phyloP scores from a whole-genome alignment of 2,113 vertebrate genomes.

The Megaptera novaeangliae region DNA sequence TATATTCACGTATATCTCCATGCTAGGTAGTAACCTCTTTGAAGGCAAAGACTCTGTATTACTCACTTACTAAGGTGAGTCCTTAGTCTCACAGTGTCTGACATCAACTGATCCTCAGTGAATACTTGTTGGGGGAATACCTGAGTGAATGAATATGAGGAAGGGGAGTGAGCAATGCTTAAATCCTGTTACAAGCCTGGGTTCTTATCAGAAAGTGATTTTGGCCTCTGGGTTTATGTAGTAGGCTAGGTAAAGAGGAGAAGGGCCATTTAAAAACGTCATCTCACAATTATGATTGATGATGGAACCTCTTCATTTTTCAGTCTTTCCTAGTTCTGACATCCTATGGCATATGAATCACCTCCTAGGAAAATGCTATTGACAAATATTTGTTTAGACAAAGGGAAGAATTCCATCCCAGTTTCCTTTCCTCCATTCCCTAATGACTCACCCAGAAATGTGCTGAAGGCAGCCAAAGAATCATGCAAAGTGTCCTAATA shows the following conservation, averaged over 20 bases:
- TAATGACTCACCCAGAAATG: not conserved
- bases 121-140: not conserved
- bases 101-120: too few relatives aligned
- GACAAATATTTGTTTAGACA: not conserved
- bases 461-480: not conserved
- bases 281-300: not conserved
- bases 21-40: too few relatives aligned
- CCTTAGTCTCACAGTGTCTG: not conserved
- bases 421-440: not conserved
- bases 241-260: not conserved
- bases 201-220: not conserved
- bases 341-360: not conserved
- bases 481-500: accelerated
- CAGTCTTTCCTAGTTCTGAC: not conserved
- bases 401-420: not conserved
- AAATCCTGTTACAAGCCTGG: not conserved
- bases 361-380: not conserved
- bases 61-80: not conserved
- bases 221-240: not conserved
- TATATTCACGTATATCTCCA: accelerated
- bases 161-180: not conserved
- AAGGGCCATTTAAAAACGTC: not conserved
- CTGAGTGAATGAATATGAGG: not conserved
- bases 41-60: not conserved
- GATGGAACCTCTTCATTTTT: not conserved